Percentiles rank a stretch among this genome's conserved stretches.
Conservation (phyloP, 2,888 invertebrate genomes). For the Leptarthrus brevirostris region DNA sequence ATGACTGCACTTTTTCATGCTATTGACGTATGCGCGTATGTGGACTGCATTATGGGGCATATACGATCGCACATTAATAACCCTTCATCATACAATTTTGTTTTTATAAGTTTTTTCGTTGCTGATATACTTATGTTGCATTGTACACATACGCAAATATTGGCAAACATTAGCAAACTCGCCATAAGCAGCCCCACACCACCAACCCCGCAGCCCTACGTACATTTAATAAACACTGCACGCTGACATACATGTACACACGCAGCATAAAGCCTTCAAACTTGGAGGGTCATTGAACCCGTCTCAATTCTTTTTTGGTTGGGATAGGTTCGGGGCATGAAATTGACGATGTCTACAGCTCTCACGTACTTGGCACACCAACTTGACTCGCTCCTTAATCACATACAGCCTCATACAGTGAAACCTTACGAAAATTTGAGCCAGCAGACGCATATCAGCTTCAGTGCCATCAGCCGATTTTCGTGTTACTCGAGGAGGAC, state of each 20-base stretch:
- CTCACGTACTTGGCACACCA: conserved; percentile 21
- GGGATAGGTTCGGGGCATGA: conserved; percentile 57
- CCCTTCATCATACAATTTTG: conserved; percentile 48
- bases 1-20: conserved; percentile 45
- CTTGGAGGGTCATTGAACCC: conserved; percentile 57
- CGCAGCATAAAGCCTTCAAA: conserved; percentile 56
- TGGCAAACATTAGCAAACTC: conserved; percentile 43
- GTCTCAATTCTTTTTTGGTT: conserved; percentile 59
- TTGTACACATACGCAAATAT: conserved; percentile 47
- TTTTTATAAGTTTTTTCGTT: conserved; percentile 44
- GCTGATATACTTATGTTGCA: conserved; percentile 37
- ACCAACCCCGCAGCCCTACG: not conserved
- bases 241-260: conserved; percentile 47
- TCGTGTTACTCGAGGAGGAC: conserved; percentile 45
- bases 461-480: conserved; percentile 47
- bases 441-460: conserved; percentile 43
- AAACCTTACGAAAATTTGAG: conserved; percentile 49
- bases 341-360: conserved; percentile 47
- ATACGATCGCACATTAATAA: conserved; percentile 48
- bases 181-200: conserved; percentile 31
- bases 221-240: conserved; percentile 38
- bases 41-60: conserved; percentile 1
- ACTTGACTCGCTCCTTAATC: conserved; percentile 2
- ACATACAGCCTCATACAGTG: conserved; percentile 27
- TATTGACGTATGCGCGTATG: conserved; percentile 43